A percentile compares a stretch with the other conserved stretches of the same genome.
Conservation (phyloP, 2,797 vertebrate genomes). For the Sphaeramia orbicularis region DNA sequence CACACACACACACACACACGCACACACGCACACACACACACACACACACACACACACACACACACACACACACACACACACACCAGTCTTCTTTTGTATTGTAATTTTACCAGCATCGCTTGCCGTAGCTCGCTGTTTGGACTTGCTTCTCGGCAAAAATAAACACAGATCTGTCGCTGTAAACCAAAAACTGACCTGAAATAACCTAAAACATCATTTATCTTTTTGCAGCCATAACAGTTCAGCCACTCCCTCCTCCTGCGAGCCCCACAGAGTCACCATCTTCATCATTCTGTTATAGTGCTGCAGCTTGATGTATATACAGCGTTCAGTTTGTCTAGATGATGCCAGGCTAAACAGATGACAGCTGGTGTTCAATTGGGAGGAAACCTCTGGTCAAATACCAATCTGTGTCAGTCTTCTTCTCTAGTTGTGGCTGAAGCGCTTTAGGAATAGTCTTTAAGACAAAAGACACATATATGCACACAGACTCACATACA, state of each 20-base stretch:
- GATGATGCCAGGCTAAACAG: conserved; percentile 54
- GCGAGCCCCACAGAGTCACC: conserved; percentile 11
- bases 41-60: too few relatives aligned
- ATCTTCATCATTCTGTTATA: conserved; percentile 18
- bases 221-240: conserved; percentile 20
- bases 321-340: conserved; percentile 43
- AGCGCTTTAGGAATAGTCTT: conserved; percentile 31
- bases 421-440: conserved; percentile 31
- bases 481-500: too few relatives aligned
- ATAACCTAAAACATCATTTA: conserved; percentile 15
- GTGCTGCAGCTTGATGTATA: conserved; percentile 30
- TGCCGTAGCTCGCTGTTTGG: conserved; percentile 12
- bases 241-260: conserved; percentile 3
- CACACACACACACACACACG: too few relatives aligned
- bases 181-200: conserved; percentile 20
- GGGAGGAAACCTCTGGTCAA: conserved; percentile 55
- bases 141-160: conserved; percentile 3
- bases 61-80: neutral
- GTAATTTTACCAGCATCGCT: conserved; percentile 9
- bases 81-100: neutral
- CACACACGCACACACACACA: neutral
- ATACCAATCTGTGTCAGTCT: conserved; percentile 55
- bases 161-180: conserved; percentile 10
- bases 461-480: too few relatives aligned
- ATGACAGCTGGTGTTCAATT: conserved; percentile 44